Base-by-base conservation (phyloP, 2,113 vertebrate genomes). In the Sorex fumeus region DNA sequence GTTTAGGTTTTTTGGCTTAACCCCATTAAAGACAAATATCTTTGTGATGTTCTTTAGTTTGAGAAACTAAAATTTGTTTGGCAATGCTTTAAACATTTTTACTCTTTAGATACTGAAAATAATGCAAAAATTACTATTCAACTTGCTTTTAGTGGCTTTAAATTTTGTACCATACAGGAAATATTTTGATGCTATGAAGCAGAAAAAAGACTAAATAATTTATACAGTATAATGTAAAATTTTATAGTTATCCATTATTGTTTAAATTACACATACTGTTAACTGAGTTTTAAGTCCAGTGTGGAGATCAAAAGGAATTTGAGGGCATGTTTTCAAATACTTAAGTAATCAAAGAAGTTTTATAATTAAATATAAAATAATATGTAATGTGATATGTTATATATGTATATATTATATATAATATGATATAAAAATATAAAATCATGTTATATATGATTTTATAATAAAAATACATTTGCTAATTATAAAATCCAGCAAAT, bases 161-260 rank as follows among this genome's bases (percentile, higher is more conserved):
- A 92, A 77, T 88, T 94, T 84, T 77, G 23, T 13, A 84, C 89
- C n/a, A 78, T 4, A 74, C 91, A 43, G 62, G 40, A 95, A 90
- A 86, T 83, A 69, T 84, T 94, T 95, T 90, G 84, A 80, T 83
- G 12, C 27, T 67, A 10, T 86, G 30, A 94, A 94, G 28, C 74
- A 93, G 57, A 88, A 95, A 95, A 16, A n/a, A 92, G 74, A 13
- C 32, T 91, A 93, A 93, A 69, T 94, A 74, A 74, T 71, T 94
- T 91, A 79, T 36, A 91, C 69, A 28, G 6, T 93, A 23, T 91
- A 91, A 81, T 32, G 8, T 66, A 91, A 83, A 13, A 81, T 36
- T 92, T 88, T 70, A 72, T 45, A 64, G 30, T 80, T 93, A 62
- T 3, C 57, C 2, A 23, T 91, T 79, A 83, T 11, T 91, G 7